A percentile compares a stretch with the other conserved stretches of the same genome.
These are phyloP conservation scores for Chromobotia macracanthus DNA, from an alignment of 2,797 vertebrate genomes.

Conservation along the genomic window DNA sequence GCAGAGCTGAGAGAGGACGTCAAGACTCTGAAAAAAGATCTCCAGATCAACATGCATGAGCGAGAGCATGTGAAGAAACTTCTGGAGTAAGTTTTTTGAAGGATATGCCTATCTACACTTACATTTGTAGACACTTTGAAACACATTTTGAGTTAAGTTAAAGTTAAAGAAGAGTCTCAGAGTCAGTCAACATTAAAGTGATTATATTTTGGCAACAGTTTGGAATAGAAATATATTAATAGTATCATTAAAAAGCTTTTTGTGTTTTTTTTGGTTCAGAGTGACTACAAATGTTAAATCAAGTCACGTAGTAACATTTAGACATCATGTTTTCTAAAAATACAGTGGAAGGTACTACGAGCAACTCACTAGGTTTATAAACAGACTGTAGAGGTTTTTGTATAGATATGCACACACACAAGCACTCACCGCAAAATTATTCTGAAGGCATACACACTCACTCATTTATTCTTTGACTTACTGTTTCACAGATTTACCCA, in stretches of 20 bases:
- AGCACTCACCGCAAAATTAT: not conserved
- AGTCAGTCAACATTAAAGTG: no score
- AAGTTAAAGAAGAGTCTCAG: no score
- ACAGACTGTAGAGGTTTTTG: not conserved
- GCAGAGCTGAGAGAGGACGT: slow-evolving; percentile 47
- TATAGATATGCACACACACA: not conserved
- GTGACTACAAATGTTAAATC: no score
- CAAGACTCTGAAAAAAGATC: slow-evolving; percentile 30
- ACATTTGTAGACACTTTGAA: no score
- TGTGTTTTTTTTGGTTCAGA: no score
- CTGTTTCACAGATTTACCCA: not conserved
- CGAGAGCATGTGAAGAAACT: slow-evolving; percentile 26
- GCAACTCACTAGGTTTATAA: not conserved
- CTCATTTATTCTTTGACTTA: not conserved
- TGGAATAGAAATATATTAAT: no score
- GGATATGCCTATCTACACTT: not conserved
- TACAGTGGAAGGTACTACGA: not conserved
- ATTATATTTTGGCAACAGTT: no score
- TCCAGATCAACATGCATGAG: slow-evolving; percentile 39
- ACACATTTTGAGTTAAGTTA: no score
- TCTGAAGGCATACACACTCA: not conserved
- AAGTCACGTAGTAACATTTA: not conserved
- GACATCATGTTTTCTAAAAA: not conserved
- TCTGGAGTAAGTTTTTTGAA: slow-evolving; percentile 48
- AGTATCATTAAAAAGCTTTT: no score